A percentile compares a stretch with the other conserved stretches of the same genome.
These are phyloP conservation scores for Porites australiensis DNA, from an alignment of 64 coral and sea anemone species.

Conservation along the genomic window DNA sequence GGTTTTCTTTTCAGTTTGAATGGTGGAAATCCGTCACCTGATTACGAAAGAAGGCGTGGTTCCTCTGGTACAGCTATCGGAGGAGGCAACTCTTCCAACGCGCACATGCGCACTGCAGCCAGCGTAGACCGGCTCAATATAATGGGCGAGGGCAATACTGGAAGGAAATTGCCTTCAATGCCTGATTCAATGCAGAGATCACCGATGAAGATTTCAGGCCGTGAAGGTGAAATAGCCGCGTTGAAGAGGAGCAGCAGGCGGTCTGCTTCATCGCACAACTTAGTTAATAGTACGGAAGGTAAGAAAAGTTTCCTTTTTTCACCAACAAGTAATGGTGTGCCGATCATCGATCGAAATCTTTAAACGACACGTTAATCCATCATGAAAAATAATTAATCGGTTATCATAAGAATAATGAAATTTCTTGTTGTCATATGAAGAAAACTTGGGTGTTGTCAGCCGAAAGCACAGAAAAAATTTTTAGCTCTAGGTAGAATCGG, in stretches of 20 bases:
- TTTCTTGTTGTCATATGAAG: no score
- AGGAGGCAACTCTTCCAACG: slow-evolving; percentile 26
- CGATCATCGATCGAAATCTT: background rate
- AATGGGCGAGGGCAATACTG: slow-evolving; percentile 59
- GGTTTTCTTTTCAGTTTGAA: slow-evolving; percentile 72
- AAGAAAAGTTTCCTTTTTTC: background rate
- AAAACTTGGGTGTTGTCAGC: no score
- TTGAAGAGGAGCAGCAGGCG: slow-evolving; percentile 79
- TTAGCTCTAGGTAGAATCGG: no score
- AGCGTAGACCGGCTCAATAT: slow-evolving; percentile 87
- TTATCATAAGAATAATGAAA: no score
- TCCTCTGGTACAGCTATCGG: slow-evolving; percentile 45
- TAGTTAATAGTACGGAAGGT: slow-evolving; percentile 35
- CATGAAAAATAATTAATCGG: no score
- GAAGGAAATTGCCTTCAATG: slow-evolving; percentile 74
- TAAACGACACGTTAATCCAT: no score
- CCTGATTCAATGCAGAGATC: slow-evolving; percentile 73
- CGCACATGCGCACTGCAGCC: slow-evolving; percentile 58
- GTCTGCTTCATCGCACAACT: slow-evolving; percentile 84
- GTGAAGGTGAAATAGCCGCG: slow-evolving; percentile 85
- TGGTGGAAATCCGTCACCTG: slow-evolving; percentile 56
- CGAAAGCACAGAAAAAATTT: no score
- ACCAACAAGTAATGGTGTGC: background rate
- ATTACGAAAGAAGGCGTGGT: slow-evolving; percentile 68
- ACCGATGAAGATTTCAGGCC: slow-evolving; percentile 88